Evolutionary conservation across 1,140 invertebrate genomes (phyloP), one percentile per base, ranked within the genome.

Genomic region (Nixonia krombeini): DNA sequence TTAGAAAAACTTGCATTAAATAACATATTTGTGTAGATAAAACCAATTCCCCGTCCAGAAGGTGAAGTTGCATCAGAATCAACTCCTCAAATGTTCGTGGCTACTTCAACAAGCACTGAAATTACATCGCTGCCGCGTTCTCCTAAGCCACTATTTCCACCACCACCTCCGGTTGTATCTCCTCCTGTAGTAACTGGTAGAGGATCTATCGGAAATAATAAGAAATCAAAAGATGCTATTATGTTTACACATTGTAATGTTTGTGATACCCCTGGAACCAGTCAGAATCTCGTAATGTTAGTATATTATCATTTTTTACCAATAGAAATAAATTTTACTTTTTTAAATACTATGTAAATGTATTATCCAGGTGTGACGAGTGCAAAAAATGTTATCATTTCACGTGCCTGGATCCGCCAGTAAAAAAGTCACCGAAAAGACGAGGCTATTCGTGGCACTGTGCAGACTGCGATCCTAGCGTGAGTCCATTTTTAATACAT

Each of bases 401-500:
- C 79, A 89, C 89, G 18, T 98, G 96, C 83, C 85, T 97, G 51
- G 93, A 96, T 82, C 96, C 96, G 28, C 96, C 96, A 1, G 87
- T 96, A 0, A 96, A 95, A 82, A 97, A 97, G 81, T 93, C 94
- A 35, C 96, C 96, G 1, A 97, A 97, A 86, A 91, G 92, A 62
- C 89, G 94, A 51, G 95, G 96, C 28, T 97, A 97, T 82, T 94
- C 93, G 3, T 98, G 96, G 96, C 94, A 96, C 82, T 98, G 96
- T 86, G 94, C 94, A 38, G 94, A 96, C 79, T 98, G 96, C 88
- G 95, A 97, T 87, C 93, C 93, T 44, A 94, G 94, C 72, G 93
- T 92, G 85, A 89, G 89, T 87, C 74, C 51, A 35, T 37, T 55
- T 57, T 29, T 47, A n/a, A 28, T 31, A 47, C 12, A 17, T 8